These are phyloP conservation scores for Nemotelus pantherinus DNA, from an alignment of 2,888 invertebrate species.

Conservation along the genomic window DNA sequence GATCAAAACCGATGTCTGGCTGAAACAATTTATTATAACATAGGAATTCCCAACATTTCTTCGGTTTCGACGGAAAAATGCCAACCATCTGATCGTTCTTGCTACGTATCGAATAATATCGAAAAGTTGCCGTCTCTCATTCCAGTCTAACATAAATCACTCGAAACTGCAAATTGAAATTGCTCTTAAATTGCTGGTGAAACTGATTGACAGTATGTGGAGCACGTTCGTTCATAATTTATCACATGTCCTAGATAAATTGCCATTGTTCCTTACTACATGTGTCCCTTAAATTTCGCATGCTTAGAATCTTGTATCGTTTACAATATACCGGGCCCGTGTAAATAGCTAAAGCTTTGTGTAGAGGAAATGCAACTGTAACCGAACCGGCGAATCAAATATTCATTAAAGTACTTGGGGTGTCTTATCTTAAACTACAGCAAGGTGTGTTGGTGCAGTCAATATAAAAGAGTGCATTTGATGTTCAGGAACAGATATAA, in stretches of 20 bases:
- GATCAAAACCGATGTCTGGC: no score
- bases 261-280: constrained; percentile 32
- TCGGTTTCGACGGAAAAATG: no score
- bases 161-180: constrained; percentile 25
- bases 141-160: constrained; percentile 8
- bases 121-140: background rate
- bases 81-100: no score
- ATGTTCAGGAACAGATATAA: background rate
- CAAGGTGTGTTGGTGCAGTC: background rate
- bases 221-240: constrained; percentile 48
- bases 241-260: constrained; percentile 48
- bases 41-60: no score
- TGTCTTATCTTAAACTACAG: constrained; percentile 13
- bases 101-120: background rate
- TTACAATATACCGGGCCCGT: background rate
- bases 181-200: constrained; percentile 41
- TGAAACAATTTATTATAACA: no score
- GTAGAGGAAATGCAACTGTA: background rate
- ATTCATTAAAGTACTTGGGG: constrained; percentile 25
- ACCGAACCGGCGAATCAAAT: constrained; percentile 12
- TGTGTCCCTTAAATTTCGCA: constrained; percentile 6
- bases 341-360: background rate
- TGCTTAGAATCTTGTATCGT: background rate
- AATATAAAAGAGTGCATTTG: background rate
- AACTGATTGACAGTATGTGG: constrained; percentile 48